These are phyloP conservation scores for Cosmia trapezina DNA, from an alignment of 2,888 invertebrate species.

Conservation along the genomic window DNA sequence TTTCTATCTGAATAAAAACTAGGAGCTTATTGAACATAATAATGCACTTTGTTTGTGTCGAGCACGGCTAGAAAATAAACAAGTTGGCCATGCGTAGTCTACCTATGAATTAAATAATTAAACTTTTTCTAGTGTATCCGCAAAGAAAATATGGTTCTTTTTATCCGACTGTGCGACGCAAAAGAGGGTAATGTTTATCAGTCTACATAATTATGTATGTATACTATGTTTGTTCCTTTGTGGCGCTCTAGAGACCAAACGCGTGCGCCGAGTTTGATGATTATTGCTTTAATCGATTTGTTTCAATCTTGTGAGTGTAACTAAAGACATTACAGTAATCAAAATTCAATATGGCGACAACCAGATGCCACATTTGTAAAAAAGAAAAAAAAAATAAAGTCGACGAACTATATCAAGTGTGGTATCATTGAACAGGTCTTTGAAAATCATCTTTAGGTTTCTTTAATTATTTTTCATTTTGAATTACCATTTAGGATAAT, in stretches of 20 bases:
- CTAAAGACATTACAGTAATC: neutral
- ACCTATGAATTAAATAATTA: neutral
- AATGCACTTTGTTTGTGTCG: constrained; percentile 24
- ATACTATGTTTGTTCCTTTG: neutral
- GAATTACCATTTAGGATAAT: too few species aligned
- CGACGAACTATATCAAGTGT: neutral
- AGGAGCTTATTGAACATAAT: constrained; percentile 24
- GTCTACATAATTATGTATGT: neutral
- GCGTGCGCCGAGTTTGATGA: neutral
- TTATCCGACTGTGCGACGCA: neutral
- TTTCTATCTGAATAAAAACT: constrained; percentile 3
- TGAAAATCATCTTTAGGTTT: too few species aligned
- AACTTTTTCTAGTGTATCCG: constrained; percentile 9
- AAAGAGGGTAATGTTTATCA: neutral
- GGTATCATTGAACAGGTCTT: too few species aligned
- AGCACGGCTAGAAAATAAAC: constrained; percentile 12
- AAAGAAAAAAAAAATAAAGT: neutral
- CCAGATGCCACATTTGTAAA: neutral
- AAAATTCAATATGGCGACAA: neutral
- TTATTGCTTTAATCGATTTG: neutral
- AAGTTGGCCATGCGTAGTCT: neutral
- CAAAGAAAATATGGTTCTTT: neutral
- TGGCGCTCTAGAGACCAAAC: neutral
- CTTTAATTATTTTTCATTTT: too few species aligned
- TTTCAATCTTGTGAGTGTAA: neutral